Evolutionary conservation across 1,140 invertebrate genomes (phyloP).

Genomic region (Phymastichus coffea): DNA sequence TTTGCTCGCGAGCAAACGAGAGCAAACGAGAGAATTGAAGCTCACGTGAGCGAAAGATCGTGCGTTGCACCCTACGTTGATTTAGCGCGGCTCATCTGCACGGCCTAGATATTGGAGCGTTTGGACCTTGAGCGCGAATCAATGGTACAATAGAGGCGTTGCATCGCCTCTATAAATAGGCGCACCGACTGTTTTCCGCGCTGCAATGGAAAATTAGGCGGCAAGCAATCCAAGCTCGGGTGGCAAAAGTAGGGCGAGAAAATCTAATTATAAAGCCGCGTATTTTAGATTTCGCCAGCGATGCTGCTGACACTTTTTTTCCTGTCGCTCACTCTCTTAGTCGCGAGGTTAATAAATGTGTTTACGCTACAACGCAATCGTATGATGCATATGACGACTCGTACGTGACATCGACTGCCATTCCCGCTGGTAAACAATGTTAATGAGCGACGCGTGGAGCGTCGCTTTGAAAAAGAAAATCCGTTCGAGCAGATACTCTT

Average conservation of each 20-base stretch:
- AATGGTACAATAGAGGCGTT: constrained; percentile 15
- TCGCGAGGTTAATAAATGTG: not conserved
- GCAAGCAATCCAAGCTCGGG: too few species aligned
- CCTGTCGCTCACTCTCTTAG: not conserved
- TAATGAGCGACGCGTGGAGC: not conserved
- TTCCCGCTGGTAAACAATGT: constrained; percentile 9
- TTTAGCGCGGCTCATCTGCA: not conserved
- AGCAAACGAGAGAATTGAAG: not conserved
- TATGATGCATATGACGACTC: not conserved
- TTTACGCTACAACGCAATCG: not conserved
- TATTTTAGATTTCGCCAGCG: too few species aligned
- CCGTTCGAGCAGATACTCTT: too few species aligned
- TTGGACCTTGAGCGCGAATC: constrained; percentile 17
- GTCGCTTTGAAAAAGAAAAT: too few species aligned
- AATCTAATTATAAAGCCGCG: too few species aligned
- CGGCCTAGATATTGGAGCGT: constrained; percentile 2
- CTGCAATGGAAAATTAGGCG: too few species aligned
- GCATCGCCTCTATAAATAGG: too few species aligned
- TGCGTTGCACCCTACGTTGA: constrained; percentile 4
- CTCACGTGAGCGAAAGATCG: not conserved
- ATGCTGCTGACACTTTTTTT: not conserved
- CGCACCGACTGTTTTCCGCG: too few species aligned
- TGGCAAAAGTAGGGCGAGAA: too few species aligned
- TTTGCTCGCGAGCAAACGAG: too few species aligned
- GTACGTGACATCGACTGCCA: too few species aligned